phyloP scores from a whole-genome alignment of 2,888 invertebrate genomes.

The Cephus runcator region DNA sequence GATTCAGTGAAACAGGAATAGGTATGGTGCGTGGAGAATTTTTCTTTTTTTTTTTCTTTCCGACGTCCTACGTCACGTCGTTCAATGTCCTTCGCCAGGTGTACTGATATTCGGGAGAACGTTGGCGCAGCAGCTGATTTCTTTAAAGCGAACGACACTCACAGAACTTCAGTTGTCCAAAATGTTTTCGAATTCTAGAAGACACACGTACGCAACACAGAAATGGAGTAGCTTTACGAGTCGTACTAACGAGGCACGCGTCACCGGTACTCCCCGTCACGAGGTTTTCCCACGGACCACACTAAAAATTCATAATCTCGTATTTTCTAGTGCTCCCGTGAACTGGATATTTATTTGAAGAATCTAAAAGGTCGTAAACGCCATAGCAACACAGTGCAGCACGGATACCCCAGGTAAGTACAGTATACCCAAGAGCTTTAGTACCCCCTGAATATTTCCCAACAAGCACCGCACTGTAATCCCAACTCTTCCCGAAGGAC shows the following conservation, averaged over 20 bases:
- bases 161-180: neutral
- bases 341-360: neutral
- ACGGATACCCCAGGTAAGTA: neutral
- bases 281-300: neutral
- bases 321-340: neutral
- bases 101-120: neutral
- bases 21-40: neutral
- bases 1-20: neutral
- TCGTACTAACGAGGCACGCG: constrained; percentile 3
- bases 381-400: neutral
- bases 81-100: no score
- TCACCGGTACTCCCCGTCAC: neutral
- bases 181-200: neutral
- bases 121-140: neutral
- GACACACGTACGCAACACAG: neutral
- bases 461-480: neutral
- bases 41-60: neutral
- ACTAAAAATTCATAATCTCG: neutral
- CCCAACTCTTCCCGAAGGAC: neutral
- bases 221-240: neutral
- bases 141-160: neutral
- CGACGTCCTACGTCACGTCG: neutral
- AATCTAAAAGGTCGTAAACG: neutral
- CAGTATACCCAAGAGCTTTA: neutral
- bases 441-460: neutral